Base-by-base conservation (phyloP, 2,888 invertebrate genomes). In the Tipula unca region DNA sequence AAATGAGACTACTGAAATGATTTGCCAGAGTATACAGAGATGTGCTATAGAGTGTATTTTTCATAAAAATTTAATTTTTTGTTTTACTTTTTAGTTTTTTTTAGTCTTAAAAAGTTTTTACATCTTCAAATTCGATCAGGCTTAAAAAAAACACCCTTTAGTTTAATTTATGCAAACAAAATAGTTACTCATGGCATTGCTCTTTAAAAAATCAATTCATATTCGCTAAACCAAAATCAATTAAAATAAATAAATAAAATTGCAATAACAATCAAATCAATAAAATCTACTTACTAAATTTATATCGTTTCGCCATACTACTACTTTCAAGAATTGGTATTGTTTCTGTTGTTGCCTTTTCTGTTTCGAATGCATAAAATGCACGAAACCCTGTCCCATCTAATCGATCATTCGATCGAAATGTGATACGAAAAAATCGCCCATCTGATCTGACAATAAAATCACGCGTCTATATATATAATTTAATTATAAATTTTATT, bases 381-480 rank as follows among this genome's bases (percentile, higher is more conserved):
- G 98, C 98, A 89, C 96, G 96, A 91, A 99, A 99, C 84, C 99
- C 99, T 35, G 96, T 96, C 82, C 96, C 97, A 89, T 99, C 98
- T 88, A 97, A 95, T 87, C 97, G 93, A 90, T 97, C 96, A 90
- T 99, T 99, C 3, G 98, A 97, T 89, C 95, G 93, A 91, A 99
- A 98, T 4, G 97, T 97, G 85, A 99, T 96, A 88, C 98, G 94
- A 92, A 99, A 99, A 92, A 98, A 99, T 89, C 96, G 95, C 86
- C 96, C 94, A 89, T 98, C 98, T 4, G 98, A 98, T 88, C 95
- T 94, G 69, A 97, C 93, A 89, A 95, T 94, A 89, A 96, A 96
- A 5, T 89, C 88, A 36, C 88, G 87, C 86, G 89, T 90, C 35
- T 42, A 25, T 14, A n/a, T n/a, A n/a, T n/a, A 10, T 4, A 69